These are phyloP conservation scores for Rallus limicola DNA, from an alignment of 2,113 vertebrate species.

Conservation along the genomic window DNA sequence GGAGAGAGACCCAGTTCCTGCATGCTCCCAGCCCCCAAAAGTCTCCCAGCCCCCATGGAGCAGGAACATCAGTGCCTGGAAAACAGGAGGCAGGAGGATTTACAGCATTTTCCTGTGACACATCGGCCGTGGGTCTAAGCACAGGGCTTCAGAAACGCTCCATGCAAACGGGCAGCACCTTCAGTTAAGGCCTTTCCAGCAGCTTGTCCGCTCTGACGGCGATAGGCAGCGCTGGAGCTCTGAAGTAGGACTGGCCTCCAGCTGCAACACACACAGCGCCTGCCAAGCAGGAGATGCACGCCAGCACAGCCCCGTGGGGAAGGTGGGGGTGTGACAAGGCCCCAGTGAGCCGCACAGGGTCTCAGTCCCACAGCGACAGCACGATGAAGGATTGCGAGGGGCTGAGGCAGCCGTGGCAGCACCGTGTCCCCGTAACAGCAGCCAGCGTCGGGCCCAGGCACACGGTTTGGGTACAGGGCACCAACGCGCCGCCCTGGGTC, in stretches of 20 bases:
- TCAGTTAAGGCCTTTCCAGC: slow-evolving; percentile 33
- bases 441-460: no score
- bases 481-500: accelerated
- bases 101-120: neutral
- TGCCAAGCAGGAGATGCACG: no score
- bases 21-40: neutral
- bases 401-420: neutral
- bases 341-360: neutral
- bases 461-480: accelerated
- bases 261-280: no score
- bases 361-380: neutral
- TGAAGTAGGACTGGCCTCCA: neutral
- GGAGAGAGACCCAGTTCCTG: neutral
- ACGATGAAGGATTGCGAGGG: neutral
- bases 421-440: accelerated
- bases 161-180: neutral
- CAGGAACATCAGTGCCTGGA: neutral
- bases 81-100: neutral
- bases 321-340: no score
- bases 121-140: neutral
- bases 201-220: neutral
- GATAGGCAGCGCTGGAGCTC: neutral
- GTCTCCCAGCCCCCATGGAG: neutral
- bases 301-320: no score
- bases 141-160: neutral